These are phyloP conservation scores for Anguilla japonica DNA, from an alignment of 2,113 vertebrate species.

Conservation along the genomic window DNA sequence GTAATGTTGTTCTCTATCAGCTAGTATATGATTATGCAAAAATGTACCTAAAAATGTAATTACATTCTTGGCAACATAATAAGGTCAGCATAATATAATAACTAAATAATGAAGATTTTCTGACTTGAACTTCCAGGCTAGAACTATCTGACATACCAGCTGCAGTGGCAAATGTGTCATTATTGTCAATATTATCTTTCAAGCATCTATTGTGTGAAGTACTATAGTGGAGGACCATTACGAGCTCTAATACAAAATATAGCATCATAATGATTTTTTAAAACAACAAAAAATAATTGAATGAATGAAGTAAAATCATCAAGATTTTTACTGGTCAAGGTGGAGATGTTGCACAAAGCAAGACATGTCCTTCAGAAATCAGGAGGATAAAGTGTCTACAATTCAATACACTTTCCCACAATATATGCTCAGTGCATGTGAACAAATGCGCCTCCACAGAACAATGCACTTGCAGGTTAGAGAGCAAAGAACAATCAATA, in stretches of 20 bases:
- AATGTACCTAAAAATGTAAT: not conserved
- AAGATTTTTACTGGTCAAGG: too few species aligned
- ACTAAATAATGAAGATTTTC: not conserved
- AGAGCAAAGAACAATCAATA: conserved; percentile 55
- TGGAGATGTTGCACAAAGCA: too few species aligned
- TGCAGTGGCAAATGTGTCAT: not conserved
- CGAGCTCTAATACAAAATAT: too few species aligned
- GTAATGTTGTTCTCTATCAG: not conserved
- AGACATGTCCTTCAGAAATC: conserved; percentile 31
- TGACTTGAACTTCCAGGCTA: not conserved
- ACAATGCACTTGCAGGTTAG: conserved; percentile 40
- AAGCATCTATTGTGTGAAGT: not conserved
- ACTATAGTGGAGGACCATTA: not conserved
- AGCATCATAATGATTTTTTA: too few species aligned
- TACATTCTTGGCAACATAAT: not conserved
- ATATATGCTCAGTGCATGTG: conserved; percentile 30
- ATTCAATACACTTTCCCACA: conserved; percentile 57
- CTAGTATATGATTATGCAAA: not conserved
- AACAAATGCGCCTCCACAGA: conserved; percentile 33
- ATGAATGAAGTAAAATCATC: too few species aligned
- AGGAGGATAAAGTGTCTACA: conserved; percentile 33
- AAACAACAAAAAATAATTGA: too few species aligned
- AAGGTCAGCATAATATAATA: not conserved
- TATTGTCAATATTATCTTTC: not conserved
- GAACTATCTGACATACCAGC: not conserved